Evolutionary conservation across 2,888 invertebrate genomes (phyloP).

Genomic region (Elgonia sp.): DNA sequence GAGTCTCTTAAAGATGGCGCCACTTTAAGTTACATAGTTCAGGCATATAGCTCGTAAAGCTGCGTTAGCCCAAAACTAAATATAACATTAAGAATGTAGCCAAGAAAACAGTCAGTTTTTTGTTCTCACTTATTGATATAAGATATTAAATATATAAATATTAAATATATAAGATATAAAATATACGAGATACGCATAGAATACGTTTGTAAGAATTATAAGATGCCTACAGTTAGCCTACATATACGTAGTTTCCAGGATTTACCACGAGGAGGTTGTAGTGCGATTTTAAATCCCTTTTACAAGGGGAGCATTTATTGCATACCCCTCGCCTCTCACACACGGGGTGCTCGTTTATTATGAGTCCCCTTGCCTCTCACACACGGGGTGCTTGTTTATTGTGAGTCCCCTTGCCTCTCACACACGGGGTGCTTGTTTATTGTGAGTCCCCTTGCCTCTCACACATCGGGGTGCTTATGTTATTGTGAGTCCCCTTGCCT

Average conservation of each 20-base stretch:
- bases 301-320: not conserved
- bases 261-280: not conserved
- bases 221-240: not conserved
- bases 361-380: not conserved
- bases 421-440: not conserved
- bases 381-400: not conserved
- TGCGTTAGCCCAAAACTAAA: too few species aligned
- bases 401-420: not conserved
- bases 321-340: not conserved
- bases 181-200: slow-evolving; percentile 7
- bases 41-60: too few species aligned
- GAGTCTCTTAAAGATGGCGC: too few species aligned
- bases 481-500: not conserved
- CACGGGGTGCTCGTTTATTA: not conserved
- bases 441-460: not conserved
- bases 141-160: too few species aligned
- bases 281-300: slow-evolving; percentile 1
- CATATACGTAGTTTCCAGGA: slow-evolving; percentile 1
- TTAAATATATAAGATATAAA: not conserved
- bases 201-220: slow-evolving; percentile 7
- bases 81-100: too few species aligned
- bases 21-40: too few species aligned
- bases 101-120: too few species aligned
- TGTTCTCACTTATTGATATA: too few species aligned
- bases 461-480: not conserved